Evolutionary conservation across 2,797 vertebrate species (phyloP).

Genomic region (Meriones psammophilus): DNA sequence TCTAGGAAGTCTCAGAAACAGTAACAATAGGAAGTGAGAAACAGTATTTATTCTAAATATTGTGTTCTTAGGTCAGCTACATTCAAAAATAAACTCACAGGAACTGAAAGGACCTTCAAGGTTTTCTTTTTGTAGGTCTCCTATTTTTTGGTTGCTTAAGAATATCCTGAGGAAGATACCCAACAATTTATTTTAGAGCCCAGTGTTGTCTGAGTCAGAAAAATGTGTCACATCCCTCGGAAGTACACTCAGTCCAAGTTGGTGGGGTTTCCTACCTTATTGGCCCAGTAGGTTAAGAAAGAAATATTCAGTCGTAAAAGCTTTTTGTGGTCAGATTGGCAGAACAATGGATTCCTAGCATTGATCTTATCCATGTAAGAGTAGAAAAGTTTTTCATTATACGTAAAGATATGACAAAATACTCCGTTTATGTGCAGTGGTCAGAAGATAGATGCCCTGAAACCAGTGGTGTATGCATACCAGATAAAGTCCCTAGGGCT

Average conservation of each 20-base stretch:
- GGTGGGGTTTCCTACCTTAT: background rate
- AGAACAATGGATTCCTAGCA: conserved; percentile 11
- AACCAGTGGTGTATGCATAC: background rate
- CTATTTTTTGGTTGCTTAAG: background rate
- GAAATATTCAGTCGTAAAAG: background rate
- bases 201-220: background rate
- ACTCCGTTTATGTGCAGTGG: background rate
- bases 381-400: background rate
- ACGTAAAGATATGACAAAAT: background rate
- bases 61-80: background rate
- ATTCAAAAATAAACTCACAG: conserved; percentile 49
- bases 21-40: conserved; percentile 60
- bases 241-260: background rate
- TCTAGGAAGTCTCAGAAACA: conserved; percentile 45
- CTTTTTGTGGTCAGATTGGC: background rate
- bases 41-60: conserved; percentile 61
- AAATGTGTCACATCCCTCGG: background rate
- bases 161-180: background rate
- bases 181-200: background rate
- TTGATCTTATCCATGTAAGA: background rate
- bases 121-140: background rate
- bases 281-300: background rate
- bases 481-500: background rate
- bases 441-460: background rate
- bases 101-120: conserved; percentile 38